phyloP scores from a whole-genome alignment of 2,888 invertebrate species.

The Ecdyonurus torrentis region DNA sequence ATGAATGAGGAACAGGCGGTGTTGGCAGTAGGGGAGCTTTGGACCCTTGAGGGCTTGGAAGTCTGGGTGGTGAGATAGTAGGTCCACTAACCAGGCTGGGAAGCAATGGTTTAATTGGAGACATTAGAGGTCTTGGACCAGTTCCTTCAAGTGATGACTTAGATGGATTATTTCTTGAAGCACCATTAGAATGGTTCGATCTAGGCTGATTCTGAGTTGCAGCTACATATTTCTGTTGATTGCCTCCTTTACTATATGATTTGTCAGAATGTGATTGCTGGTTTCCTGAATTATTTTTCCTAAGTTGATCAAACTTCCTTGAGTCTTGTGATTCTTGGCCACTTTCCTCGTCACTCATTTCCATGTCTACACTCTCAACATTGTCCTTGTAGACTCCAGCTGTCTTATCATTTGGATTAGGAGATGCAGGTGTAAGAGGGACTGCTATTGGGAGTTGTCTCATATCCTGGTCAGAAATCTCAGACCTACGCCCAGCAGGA shows the following conservation, averaged over 20 bases:
- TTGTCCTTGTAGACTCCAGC: conserved; percentile 34
- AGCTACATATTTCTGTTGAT: not conserved
- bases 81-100: not conserved
- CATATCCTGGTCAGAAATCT: conserved; percentile 1
- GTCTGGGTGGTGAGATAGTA: not conserved
- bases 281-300: conserved; percentile 1
- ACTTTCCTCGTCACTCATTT: conserved; percentile 62
- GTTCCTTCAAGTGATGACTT: not conserved
- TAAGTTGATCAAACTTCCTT: conserved; percentile 1
- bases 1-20: no score
- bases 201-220: not conserved
- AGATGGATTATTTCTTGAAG: not conserved
- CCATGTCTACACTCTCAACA: conserved; percentile 72
- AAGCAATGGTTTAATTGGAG: not conserved
- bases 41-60: not conserved
- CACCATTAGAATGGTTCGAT: not conserved
- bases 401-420: conserved; percentile 18
- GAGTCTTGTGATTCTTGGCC: not conserved
- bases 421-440: conserved; percentile 24
- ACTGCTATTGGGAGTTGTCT: conserved; percentile 13
- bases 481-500: not conserved
- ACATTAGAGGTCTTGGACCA: not conserved
- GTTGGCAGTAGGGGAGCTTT: not conserved
- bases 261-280: not conserved
- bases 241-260: not conserved